These are phyloP conservation scores for Danaus chrysippus DNA, from an alignment of 2,888 invertebrate species.

Conservation along the genomic window DNA sequence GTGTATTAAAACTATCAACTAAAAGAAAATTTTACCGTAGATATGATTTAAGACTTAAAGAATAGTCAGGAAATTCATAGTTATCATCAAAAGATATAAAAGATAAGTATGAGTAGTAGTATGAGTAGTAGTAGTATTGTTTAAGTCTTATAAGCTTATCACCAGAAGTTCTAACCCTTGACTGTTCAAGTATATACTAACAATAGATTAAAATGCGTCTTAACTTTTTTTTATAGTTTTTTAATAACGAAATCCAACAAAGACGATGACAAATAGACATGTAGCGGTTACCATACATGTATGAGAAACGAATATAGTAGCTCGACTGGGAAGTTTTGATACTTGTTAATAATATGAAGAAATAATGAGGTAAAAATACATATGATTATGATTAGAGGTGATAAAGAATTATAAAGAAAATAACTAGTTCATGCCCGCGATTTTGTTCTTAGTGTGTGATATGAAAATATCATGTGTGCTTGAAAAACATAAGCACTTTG, in stretches of 20 bases:
- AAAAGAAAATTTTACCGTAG: too few species aligned
- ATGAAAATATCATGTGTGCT: too few species aligned
- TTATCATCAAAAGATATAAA: too few species aligned
- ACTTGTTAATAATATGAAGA: not conserved
- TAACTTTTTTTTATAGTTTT: constrained; percentile 10
- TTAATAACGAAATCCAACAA: constrained; percentile 19
- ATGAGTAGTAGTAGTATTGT: not conserved
- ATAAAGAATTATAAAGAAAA: too few species aligned
- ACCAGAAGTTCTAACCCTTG: constrained; percentile 38
- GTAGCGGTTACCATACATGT: constrained; percentile 57
- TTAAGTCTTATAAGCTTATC: constrained; percentile 15
- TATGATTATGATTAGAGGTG: not conserved
- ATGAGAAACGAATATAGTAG: constrained; percentile 52
- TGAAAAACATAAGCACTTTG: too few species aligned
- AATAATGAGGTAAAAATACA: constrained; percentile 9
- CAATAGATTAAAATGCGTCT: constrained; percentile 46
- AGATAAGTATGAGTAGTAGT: too few species aligned
- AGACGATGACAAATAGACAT: constrained; percentile 38
- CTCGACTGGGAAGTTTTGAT: constrained; percentile 35
- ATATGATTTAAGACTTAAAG: too few species aligned
- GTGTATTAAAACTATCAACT: too few species aligned
- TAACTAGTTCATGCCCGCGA: too few species aligned
- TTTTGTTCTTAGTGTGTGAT: too few species aligned
- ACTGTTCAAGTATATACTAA: constrained; percentile 46
- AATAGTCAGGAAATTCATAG: too few species aligned